Evolutionary conservation across 2,113 vertebrate genomes (phyloP).

Genomic region (Isurus oxyrinchus): DNA sequence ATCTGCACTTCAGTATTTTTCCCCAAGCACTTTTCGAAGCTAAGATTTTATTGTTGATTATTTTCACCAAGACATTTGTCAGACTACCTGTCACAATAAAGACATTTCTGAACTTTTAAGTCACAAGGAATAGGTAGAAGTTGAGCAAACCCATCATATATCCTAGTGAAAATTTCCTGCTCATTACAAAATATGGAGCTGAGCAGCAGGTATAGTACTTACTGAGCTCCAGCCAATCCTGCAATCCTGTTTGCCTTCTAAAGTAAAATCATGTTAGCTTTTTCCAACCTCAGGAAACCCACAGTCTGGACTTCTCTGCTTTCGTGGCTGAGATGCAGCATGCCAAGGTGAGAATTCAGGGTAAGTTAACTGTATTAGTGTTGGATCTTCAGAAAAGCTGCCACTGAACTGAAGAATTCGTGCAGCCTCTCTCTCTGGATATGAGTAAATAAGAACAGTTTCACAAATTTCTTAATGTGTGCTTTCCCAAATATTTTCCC

Average conservation of each 20-base stretch:
- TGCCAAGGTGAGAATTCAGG: neutral
- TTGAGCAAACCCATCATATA: neutral
- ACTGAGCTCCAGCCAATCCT: neutral
- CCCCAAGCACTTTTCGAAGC: neutral
- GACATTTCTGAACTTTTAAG: neutral
- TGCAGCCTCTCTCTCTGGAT: neutral
- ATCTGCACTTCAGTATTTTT: neutral
- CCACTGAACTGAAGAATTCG: neutral
- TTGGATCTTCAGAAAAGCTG: neutral
- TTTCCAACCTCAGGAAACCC: neutral
- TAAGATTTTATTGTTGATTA: neutral
- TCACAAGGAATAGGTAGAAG: neutral
- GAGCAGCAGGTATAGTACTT: neutral
- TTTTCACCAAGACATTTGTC: neutral
- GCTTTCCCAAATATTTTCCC: neutral
- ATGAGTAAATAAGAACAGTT: neutral
- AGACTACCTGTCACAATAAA: neutral
- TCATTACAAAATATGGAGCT: neutral
- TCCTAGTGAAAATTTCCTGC: neutral
- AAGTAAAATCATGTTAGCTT: neutral
- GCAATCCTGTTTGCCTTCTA: neutral
- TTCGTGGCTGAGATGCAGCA: neutral
- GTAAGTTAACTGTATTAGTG: neutral
- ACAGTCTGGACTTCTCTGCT: slow-evolving; percentile 15
- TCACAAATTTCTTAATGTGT: neutral